Conservation (phyloP, 2,797 vertebrate genomes). For the Dermochelys coriacea region DNA sequence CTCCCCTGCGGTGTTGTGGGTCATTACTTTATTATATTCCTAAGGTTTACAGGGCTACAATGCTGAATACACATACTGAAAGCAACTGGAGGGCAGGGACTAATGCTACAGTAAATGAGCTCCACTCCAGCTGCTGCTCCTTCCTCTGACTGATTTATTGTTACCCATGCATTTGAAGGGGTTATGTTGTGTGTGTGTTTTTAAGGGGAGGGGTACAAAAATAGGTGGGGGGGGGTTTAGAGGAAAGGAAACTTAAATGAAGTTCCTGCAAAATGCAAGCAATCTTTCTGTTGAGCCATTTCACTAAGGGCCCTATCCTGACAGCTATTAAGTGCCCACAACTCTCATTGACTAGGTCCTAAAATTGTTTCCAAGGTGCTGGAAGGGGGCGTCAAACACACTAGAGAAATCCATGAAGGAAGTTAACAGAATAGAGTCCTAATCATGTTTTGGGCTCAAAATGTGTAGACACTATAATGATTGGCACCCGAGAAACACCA, state of each 20-base stretch:
- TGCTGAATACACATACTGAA: background rate
- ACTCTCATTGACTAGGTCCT: background rate
- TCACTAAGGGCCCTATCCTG: background rate
- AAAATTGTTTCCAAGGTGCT: background rate
- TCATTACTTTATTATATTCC: accelerated
- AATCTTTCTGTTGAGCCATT: background rate
- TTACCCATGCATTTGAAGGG: conserved; percentile 40
- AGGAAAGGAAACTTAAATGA: conserved; percentile 20
- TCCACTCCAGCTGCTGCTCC: background rate
- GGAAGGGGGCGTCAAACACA: background rate
- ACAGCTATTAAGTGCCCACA: background rate
- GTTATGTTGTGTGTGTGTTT: background rate
- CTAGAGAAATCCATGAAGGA: accelerated
- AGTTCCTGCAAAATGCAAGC: background rate
- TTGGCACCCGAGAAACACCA: background rate
- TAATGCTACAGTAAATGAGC: background rate
- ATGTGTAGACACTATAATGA: background rate
- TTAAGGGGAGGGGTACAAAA: background rate
- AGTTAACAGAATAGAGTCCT: background rate
- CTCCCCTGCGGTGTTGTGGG: background rate
- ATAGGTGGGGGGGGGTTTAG: background rate
- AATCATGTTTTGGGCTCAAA: background rate
- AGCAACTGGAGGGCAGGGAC: conserved; percentile 38
- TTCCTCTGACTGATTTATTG: conserved; percentile 50
- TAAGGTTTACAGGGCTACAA: background rate